Percentiles rank a stretch among this genome's conserved stretches.
These are phyloP conservation scores for Bungarus multicinctus DNA, from an alignment of 2,113 vertebrate genomes.

Conservation along the genomic window DNA sequence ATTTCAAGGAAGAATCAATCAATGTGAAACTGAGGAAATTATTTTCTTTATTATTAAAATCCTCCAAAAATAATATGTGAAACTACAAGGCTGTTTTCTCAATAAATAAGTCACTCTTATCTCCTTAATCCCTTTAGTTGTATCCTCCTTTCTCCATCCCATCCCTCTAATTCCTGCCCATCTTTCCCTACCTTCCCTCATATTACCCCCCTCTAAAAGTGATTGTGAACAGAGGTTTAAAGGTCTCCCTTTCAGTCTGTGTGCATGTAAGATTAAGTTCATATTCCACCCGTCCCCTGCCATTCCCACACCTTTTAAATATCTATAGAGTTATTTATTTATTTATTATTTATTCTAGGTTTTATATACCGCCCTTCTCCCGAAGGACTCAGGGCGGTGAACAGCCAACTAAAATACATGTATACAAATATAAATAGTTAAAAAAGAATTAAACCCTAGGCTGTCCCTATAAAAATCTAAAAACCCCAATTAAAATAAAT, in stretches of 20 bases:
- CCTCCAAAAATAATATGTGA: not conserved
- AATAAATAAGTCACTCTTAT: not conserved
- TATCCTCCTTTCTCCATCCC: not conserved
- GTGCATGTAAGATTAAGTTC: not conserved
- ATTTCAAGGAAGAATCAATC: not conserved
- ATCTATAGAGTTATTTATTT: not conserved
- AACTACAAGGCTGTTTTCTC: not conserved
- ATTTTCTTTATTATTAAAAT: not conserved
- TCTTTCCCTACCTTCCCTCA: not conserved
- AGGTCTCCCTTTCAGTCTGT: not conserved
- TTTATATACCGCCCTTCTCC: too few relatives aligned
- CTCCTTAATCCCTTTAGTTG: not conserved
- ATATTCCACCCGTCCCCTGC: not conserved
- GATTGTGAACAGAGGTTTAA: not conserved
- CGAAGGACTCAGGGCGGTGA: too few relatives aligned
- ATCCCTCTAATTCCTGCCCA: not conserved
- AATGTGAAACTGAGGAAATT: not conserved
- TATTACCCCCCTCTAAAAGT: not conserved
- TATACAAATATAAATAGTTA: too few relatives aligned
- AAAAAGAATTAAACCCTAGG: too few relatives aligned
- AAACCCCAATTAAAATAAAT: too few relatives aligned
- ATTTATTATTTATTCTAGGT: too few relatives aligned
- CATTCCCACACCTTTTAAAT: not conserved
- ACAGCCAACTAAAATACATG: too few relatives aligned
- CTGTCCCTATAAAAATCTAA: too few relatives aligned